Conservation (phyloP, 2,797 vertebrate species). For the Rhabdophis nuchalis region DNA sequence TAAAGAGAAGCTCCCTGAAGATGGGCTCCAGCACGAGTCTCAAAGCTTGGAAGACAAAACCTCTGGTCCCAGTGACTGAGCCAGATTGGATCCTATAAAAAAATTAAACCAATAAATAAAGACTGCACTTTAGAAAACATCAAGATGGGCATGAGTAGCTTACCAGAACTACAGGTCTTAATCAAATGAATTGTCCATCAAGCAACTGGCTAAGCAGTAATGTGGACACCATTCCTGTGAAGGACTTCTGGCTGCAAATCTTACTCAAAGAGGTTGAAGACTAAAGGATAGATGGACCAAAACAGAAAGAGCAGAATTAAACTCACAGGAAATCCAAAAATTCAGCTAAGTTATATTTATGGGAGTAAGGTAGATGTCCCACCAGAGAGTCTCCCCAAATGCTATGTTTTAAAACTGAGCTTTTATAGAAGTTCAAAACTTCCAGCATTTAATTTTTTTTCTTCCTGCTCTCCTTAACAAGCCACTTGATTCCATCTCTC, state of each 20-base stretch:
- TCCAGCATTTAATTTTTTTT: neutral
- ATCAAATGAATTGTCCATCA: neutral
- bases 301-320: neutral
- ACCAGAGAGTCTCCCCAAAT: neutral
- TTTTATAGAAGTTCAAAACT: neutral
- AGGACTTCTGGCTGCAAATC: neutral
- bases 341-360: neutral
- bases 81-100: no score
- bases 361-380: neutral
- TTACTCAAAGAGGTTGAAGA: neutral
- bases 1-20: no score
- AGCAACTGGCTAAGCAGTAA: neutral
- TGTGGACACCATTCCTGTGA: neutral
- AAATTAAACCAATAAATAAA: no score
- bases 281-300: neutral
- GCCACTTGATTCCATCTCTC: neutral
- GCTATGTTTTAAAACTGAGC: neutral
- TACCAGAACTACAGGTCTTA: neutral
- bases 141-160: neutral
- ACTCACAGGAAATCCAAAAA: neutral
- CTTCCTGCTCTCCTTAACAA: neutral
- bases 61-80: no score
- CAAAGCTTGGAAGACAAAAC: no score
- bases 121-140: neutral
- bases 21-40: no score